Base-by-base conservation (phyloP, 2,888 invertebrate species). In the Drosophila testacea region DNA sequence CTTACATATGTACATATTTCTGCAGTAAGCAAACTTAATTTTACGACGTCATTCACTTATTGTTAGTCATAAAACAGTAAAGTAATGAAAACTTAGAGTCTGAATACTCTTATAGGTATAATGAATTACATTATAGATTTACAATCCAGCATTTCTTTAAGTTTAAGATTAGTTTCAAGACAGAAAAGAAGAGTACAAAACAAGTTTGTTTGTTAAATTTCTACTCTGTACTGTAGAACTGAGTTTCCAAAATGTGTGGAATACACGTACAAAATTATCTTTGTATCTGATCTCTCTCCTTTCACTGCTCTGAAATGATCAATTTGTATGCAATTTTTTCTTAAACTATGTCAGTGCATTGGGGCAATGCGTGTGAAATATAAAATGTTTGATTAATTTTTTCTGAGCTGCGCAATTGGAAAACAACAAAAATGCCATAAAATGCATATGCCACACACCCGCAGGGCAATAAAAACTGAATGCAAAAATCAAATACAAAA, bases 271-370 rank as follows among this genome's bases (percentile, higher is more conserved):
- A 4, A 7, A 28, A 4, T 41, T 64, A 82, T 79, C 79, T 67
- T 13, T 6, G 6, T 42, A 42, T 50, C 32, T 48, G 61, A 80
- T 80, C 76, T 67, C 46, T 52, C 28, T 39, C 39, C n/a, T 44
- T 34, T 32, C 39, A 27, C 55, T 44, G 72, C 55, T 48, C 68
- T 39, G 11, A 47, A 81, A 76, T 84, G 22, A 67, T 55, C 73
- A 57, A 87, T 83, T 87, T 84, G 71, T 74, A 83, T 81, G 85
- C 79, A 69, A 27, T 51, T 59, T 69, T 47, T 50, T 55, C 22
- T 59, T 34, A 64, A 84, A 79, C 74, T 84, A 48, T 87, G 83
- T 77, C 85, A 84, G 72, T 87, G 88, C 85, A 84, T 48, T 63
- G 67, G 54, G 41, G 28, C 64, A 64, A 59, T 84, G 77, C 62